A percentile compares a stretch with the other conserved stretches of the same genome.
Conservation (phyloP, 2,113 vertebrate genomes). For the Philantomba maxwellii region DNA sequence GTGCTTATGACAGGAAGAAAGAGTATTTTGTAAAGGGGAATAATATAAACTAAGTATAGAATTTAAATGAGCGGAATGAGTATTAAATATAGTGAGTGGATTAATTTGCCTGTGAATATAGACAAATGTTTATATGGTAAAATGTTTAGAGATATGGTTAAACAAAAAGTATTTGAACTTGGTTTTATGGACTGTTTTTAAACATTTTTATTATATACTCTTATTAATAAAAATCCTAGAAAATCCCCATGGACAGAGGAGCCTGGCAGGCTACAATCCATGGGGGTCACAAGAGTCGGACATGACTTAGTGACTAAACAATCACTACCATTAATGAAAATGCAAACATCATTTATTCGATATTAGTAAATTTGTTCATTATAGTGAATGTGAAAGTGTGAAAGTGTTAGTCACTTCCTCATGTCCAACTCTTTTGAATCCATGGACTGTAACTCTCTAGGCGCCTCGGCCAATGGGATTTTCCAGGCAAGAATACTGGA, state of each 20-base stretch:
- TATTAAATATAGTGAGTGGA: not conserved
- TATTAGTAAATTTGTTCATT: not conserved
- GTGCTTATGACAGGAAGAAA: not conserved
- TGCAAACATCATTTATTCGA: not conserved
- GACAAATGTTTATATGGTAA: not conserved
- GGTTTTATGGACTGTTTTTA: not conserved
- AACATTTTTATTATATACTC: not conserved
- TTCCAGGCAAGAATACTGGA: not conserved
- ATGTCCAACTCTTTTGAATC: not conserved
- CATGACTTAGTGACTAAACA: not conserved
- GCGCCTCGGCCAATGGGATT: rapidly evolving
- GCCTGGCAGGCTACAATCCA: not conserved
- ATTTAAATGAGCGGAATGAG: not conserved
- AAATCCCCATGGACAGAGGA: not conserved
- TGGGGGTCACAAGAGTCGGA: not conserved
- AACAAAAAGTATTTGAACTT: not conserved
- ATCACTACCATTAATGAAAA: not conserved
- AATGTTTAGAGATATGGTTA: not conserved
- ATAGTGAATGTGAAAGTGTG: not conserved
- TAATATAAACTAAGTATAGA: not conserved
- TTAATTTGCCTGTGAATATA: not conserved
- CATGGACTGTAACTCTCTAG: not conserved
- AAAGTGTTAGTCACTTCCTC: not conserved
- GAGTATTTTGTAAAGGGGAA: not conserved
- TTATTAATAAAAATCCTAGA: not conserved